Evolutionary conservation across 2,888 invertebrate species (phyloP).

Genomic region (Caenorhabditis sinica): DNA sequence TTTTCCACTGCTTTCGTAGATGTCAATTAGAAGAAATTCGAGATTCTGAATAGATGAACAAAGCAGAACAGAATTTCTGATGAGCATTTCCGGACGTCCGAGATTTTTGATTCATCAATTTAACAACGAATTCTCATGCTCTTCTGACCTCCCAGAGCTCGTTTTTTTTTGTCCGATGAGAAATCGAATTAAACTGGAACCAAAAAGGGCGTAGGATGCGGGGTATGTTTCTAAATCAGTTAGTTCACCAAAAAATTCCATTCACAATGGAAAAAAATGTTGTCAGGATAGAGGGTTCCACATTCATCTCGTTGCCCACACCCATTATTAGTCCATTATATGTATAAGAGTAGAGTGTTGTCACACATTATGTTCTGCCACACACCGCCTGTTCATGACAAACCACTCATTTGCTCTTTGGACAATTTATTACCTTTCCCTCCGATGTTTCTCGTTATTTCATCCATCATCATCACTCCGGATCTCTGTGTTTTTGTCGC

Average conservation of each 20-base stretch:
- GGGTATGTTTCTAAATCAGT: constrained; percentile 42
- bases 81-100: constrained; percentile 41
- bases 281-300: constrained; percentile 44
- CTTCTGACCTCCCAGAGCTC: constrained; percentile 22
- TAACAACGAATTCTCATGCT: constrained; percentile 41
- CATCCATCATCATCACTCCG: constrained; percentile 63
- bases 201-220: neutral
- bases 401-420: constrained; percentile 60
- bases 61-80: constrained; percentile 16
- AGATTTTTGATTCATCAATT: constrained; percentile 45
- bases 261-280: constrained; percentile 20
- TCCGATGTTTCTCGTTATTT: constrained; percentile 37
- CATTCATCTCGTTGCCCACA: constrained; percentile 13
- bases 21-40: constrained; percentile 55
- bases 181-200: constrained; percentile 45
- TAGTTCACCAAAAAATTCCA: neutral
- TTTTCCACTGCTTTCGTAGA: constrained; percentile 1
- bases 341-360: constrained; percentile 16
- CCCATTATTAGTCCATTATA: constrained; percentile 39
- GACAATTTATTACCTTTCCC: constrained; percentile 53
- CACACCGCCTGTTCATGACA: constrained; percentile 59
- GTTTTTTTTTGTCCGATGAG: neutral
- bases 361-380: constrained; percentile 39
- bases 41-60: constrained; percentile 35
- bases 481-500: constrained; percentile 54